phyloP scores from a whole-genome alignment of 2,888 invertebrate genomes.

The Oscheius sp. region DNA sequence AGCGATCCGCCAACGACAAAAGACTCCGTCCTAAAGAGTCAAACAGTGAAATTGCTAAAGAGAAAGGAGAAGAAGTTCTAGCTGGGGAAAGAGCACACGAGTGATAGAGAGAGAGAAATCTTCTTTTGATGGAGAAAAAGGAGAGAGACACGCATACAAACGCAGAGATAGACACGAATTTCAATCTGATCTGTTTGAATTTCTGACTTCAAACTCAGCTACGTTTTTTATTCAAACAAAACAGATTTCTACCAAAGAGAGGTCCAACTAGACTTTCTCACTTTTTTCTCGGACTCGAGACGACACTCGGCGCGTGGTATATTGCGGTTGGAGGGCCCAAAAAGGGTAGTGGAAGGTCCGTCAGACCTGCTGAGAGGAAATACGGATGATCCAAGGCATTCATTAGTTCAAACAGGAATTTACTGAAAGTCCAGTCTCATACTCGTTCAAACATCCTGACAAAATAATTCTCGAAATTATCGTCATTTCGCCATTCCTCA shows the following conservation, averaged over 20 bases:
- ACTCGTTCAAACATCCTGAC: neutral
- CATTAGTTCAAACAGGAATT: conserved; percentile 20
- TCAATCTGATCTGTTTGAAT: no score
- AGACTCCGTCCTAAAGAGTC: neutral
- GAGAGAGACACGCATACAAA: neutral
- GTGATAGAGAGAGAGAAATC: neutral
- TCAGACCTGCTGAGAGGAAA: conserved; percentile 8
- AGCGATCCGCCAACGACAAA: conserved; percentile 79
- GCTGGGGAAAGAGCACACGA: neutral
- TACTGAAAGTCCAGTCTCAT: conserved; percentile 18
- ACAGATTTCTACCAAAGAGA: neutral
- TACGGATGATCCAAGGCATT: conserved; percentile 20
- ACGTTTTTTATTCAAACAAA: no score
- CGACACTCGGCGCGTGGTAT: neutral
- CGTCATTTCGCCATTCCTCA: no score
- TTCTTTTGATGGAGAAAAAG: neutral
- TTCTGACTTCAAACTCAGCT: no score
- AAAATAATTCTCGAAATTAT: no score
- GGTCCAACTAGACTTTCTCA: conserved; percentile 2
- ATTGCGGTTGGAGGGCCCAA: conserved; percentile 19
- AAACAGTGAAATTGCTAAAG: neutral
- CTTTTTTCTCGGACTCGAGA: neutral
- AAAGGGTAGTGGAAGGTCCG: neutral
- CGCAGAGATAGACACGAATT: neutral
- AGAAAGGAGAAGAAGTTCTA: neutral